phyloP scores from a whole-genome alignment of 2,113 vertebrate species.

The Microcebus tavaratra region DNA sequence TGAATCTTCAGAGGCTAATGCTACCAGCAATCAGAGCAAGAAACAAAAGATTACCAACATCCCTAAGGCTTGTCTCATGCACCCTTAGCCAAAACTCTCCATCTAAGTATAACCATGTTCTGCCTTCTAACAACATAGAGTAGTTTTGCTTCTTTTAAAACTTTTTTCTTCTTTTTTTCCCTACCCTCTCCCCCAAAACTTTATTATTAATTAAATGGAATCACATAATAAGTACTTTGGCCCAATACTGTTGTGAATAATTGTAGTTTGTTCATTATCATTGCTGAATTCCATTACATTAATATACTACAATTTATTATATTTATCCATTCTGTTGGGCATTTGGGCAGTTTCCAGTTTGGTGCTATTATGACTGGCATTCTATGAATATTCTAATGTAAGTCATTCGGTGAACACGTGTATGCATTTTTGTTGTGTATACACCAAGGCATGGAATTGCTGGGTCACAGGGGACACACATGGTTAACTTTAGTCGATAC shows the following conservation, averaged over 20 bases:
- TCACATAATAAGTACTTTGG: neutral
- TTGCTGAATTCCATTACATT: neutral
- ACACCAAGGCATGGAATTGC: neutral
- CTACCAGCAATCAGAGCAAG: neutral
- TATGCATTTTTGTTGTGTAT: neutral
- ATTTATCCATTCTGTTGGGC: neutral
- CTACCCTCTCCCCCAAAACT: neutral
- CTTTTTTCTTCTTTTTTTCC: neutral
- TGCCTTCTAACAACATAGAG: neutral
- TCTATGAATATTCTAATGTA: neutral
- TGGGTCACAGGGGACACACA: neutral
- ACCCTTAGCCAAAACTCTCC: neutral
- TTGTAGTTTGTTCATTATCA: neutral
- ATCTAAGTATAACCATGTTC: neutral
- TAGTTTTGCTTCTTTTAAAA: neutral
- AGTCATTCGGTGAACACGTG: neutral
- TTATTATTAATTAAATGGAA: neutral
- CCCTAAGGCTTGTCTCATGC: neutral
- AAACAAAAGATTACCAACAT: neutral
- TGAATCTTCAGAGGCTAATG: neutral
- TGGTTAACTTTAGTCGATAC: accelerated
- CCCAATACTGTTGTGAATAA: neutral
- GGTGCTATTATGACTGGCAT: neutral
- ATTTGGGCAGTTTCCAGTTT: neutral
- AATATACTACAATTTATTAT: neutral